Evolutionary conservation across 2,888 invertebrate species (phyloP).

Genomic region (Caenorhabditis parvicauda): DNA sequence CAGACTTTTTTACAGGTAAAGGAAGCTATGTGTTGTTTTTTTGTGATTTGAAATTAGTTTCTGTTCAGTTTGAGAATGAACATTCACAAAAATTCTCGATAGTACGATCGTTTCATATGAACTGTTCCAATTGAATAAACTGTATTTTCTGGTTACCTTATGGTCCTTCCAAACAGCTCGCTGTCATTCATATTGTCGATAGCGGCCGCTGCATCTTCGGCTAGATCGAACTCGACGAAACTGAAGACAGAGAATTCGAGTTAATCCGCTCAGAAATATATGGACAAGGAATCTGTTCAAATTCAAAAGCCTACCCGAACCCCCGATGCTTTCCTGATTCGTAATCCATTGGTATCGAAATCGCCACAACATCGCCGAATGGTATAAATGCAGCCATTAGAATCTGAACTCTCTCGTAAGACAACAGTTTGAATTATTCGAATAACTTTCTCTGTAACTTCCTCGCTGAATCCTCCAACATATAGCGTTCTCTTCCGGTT

Average conservation of each 20-base stretch:
- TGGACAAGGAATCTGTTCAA: not conserved
- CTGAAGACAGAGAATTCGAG: slow-evolving; percentile 71
- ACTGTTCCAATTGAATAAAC: not conserved
- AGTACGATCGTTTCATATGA: not conserved
- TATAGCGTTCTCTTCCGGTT: slow-evolving; percentile 62
- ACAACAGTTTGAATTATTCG: slow-evolving; percentile 64
- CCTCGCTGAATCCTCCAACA: slow-evolving; percentile 71
- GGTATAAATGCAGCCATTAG: slow-evolving; percentile 95
- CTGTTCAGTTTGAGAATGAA: not conserved
- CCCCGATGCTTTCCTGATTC: slow-evolving; percentile 70
- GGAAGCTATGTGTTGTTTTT: no score
- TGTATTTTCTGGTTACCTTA: slow-evolving; percentile 28
- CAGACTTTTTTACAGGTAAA: no score
- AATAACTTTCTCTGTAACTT: slow-evolving; percentile 82
- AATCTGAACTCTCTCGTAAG: slow-evolving; percentile 10
- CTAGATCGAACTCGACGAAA: slow-evolving; percentile 93
- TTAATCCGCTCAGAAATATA: not conserved
- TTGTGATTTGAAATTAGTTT: not conserved
- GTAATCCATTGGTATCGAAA: slow-evolving; percentile 95
- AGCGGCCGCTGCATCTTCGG: slow-evolving; percentile 96
- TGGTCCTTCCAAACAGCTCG: slow-evolving; percentile 79
- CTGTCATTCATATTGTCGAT: slow-evolving; percentile 99
- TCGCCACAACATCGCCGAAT: slow-evolving; percentile 95
- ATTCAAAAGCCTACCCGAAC: slow-evolving; percentile 49
- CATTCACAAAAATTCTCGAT: not conserved